phyloP scores from a whole-genome alignment of 2,888 invertebrate genomes.

The Thalpophila matura region DNA sequence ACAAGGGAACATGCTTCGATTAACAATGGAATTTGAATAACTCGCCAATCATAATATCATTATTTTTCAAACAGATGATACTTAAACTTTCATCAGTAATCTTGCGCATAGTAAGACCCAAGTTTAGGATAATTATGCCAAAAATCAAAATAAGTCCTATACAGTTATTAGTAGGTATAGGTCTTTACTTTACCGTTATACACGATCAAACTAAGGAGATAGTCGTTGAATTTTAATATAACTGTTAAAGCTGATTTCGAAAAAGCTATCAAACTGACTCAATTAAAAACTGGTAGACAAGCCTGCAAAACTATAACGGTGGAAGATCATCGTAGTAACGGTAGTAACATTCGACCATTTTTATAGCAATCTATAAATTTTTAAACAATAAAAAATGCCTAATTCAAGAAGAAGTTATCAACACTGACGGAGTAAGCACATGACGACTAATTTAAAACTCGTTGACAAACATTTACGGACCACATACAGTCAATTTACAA shows the following conservation, averaged over 20 bases:
- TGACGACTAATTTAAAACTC: slow-evolving; percentile 12
- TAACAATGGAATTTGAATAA: slow-evolving; percentile 3
- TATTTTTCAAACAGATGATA: not conserved
- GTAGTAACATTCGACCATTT: slow-evolving; percentile 61
- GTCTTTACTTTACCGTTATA: slow-evolving; percentile 11
- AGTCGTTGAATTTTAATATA: slow-evolving; percentile 44
- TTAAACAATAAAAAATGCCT: slow-evolving; percentile 49
- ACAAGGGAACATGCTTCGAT: slow-evolving; percentile 3
- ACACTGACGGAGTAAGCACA: slow-evolving; percentile 7
- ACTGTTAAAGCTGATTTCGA: slow-evolving; percentile 57
- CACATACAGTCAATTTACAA: slow-evolving; percentile 58
- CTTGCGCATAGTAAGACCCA: too few relatives aligned
- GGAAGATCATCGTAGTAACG: slow-evolving; percentile 63
- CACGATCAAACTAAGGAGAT: slow-evolving; percentile 15
- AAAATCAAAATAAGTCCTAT: not conserved
- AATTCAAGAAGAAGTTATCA: slow-evolving; percentile 20
- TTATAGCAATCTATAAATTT: slow-evolving; percentile 61
- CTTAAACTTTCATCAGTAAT: too few relatives aligned
- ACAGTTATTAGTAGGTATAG: slow-evolving; percentile 4
- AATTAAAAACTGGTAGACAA: slow-evolving; percentile 70
- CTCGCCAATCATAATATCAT: not conserved
- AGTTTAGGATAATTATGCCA: not conserved
- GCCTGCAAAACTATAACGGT: slow-evolving; percentile 66
- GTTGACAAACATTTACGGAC: slow-evolving; percentile 47
- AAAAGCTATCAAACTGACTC: slow-evolving; percentile 65